These are phyloP conservation scores for Apodemia mormo DNA, from an alignment of 2,888 invertebrate species.

Conservation along the genomic window DNA sequence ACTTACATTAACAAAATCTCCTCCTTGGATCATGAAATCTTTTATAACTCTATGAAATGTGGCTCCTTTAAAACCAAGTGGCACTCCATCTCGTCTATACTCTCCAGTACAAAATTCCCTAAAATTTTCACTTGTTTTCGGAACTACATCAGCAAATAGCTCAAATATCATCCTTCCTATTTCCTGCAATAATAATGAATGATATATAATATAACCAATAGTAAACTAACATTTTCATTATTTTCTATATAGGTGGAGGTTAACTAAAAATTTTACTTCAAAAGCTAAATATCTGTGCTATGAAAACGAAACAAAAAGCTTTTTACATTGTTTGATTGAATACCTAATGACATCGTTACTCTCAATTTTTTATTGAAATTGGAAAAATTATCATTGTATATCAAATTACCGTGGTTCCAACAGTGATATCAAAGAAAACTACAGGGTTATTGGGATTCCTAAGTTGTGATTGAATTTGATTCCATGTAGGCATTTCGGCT, in stretches of 20 bases:
- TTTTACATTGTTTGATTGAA: no score
- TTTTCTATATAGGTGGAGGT: no score
- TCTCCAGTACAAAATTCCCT: slow-evolving; percentile 99
- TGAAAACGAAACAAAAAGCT: no score
- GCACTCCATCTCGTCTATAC: slow-evolving; percentile 96
- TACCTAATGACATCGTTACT: no score
- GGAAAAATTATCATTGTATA: not conserved
- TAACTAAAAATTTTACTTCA: no score
- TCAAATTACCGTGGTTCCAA: slow-evolving; percentile 91
- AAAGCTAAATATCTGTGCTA: no score
- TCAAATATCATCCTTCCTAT: slow-evolving; percentile 99
- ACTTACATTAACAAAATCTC: slow-evolving; percentile 98
- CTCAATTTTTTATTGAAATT: no score
- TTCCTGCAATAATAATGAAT: slow-evolving; percentile 83
- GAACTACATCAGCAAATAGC: slow-evolving; percentile 97
- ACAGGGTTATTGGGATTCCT: slow-evolving; percentile 97
- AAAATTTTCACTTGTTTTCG: slow-evolving; percentile 98
- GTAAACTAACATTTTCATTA: no score
- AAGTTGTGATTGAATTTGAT: slow-evolving; percentile 94
- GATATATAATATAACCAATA: no score
- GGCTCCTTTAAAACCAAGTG: slow-evolving; percentile 97
- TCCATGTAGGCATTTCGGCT: slow-evolving; percentile 93
- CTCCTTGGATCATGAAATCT: slow-evolving; percentile 99
- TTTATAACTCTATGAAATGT: slow-evolving; percentile 99
- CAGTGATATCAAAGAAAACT: slow-evolving; percentile 98